Base-by-base conservation (phyloP, 2,888 invertebrate species). In the Esperia sulphurella region DNA sequence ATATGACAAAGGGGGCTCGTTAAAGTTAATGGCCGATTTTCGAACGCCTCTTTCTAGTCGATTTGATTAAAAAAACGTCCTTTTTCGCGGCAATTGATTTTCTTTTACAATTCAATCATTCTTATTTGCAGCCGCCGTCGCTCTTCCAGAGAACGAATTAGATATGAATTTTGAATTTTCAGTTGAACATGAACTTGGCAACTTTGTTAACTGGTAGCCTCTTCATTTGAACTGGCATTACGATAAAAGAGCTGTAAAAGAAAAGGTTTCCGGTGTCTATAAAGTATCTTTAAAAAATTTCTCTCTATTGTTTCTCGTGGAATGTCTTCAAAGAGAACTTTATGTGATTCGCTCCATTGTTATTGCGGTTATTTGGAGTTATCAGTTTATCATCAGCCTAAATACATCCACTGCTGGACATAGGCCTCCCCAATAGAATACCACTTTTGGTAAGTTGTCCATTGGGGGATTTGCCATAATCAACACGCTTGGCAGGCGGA, bases 1-100 rank as follows among this genome's bases (percentile, higher is more conserved):
- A 83, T 83, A 85, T 86, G 83, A 86, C 82, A 84, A 83, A 82
- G 82, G 76, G 79, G 64, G 61, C 78, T 84, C 85, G 78, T 83
- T 86, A 84, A 77, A 75, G 65, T 69, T 79, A 86, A 86, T 80
- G 81, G 81, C 59, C 78, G 79, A 78, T 75, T 77, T 75, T 72
- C 72, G 71, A 75, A 66, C 69, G 68, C 68, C 59, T 71, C 75
- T 79, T 84, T 82, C 79, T 83, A 75, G 71, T 76, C 71, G 75
- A 83, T 86, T 86, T 83, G 75, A 82, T 86, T 82, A 84, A 84
- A 86, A 83, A 85, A 82, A 61, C 64, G 71, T 71, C 10, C 71
- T 72, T 75, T 82, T 75, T 67, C 75, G 67, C 65, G 66, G 64
- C 83, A 77, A 84, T 87, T 83, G 84, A 83, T 84, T 85, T 73